Evolutionary conservation across 2,888 invertebrate genomes (phyloP).

Genomic region (Eupithecia abbreviata): DNA sequence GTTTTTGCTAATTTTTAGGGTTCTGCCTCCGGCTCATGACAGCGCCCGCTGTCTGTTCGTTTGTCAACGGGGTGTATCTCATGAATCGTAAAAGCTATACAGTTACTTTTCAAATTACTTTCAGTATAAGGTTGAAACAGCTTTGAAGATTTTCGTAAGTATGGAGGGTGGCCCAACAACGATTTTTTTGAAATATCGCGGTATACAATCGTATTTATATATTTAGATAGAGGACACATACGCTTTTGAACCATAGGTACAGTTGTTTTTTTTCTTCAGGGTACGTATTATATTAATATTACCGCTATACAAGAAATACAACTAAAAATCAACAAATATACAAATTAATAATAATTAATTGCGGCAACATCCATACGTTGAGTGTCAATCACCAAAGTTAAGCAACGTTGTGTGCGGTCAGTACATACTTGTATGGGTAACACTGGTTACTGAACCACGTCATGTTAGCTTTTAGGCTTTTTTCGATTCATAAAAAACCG

Average conservation of each 20-base stretch:
- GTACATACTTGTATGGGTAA: conserved; percentile 49
- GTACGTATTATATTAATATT: neutral
- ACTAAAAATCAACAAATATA: no score
- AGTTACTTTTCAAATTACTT: no score
- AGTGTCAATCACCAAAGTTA: conserved; percentile 77
- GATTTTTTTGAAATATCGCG: no score
- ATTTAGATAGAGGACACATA: no score
- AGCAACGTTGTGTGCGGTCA: conserved; percentile 77
- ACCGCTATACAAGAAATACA: neutral
- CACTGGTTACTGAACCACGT: neutral
- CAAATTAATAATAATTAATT: no score
- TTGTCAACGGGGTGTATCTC: neutral
- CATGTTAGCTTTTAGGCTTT: neutral
- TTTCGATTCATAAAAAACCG: no score
- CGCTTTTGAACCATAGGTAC: neutral
- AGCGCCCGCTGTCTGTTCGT: neutral
- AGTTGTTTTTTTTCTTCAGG: neutral
- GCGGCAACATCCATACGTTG: neutral
- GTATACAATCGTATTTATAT: no score
- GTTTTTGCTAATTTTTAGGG: conserved; percentile 44
- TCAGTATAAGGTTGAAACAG: neutral
- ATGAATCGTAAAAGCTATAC: neutral
- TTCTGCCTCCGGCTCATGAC: neutral
- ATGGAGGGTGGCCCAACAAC: no score
- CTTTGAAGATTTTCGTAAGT: no score